Base-by-base conservation (phyloP, 2,888 invertebrate species). In the Acanthosepion lycidas region DNA sequence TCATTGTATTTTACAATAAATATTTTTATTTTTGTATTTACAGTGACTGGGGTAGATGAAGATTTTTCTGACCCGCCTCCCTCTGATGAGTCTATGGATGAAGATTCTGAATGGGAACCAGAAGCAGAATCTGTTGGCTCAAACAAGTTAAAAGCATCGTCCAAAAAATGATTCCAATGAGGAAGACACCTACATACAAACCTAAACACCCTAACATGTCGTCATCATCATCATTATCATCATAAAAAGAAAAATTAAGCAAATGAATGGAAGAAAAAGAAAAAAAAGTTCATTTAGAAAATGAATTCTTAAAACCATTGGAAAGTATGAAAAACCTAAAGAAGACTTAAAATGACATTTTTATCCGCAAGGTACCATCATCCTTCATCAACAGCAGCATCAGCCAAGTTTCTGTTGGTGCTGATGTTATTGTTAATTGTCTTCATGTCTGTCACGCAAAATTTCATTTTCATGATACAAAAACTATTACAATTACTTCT, bases 51-150 rank as follows among this genome's bases (percentile, higher is more conserved):
- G n/a, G 93, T 49, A 20, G 93, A 93, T 93, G 93, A 93, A 93
- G 93, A 93, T 93, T 93, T 93, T 53, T 93, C 93, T 49, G 93
- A 93, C 93, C 93, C 49, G 12, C 93, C 93, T 93, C 93, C 93
- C 49, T 93, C 93, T 93, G 93, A 93, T 28, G 93, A 94, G 48
- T 64, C 94, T 55, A 48, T 64, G 55, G 94, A 94, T 94, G 94
- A 94, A 64, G 94, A 94, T 94, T 94, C 94, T 23, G 94, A 94
- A 42, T 94, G 94, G 94, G 94, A 94, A 64, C 94, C 94, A 55
- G 94, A 94, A n/a, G 94, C 64, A 55, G 94, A 53, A 28, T 93
- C 93, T 93, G 93, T 53, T 51, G 93, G 93, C 33, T 49, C 51
- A 28, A 49, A n/a, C 48, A 93, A 93, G 33, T 49, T 49, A 53